Base-by-base conservation (phyloP, 1,140 invertebrate species). In the Danaus melanippus region DNA sequence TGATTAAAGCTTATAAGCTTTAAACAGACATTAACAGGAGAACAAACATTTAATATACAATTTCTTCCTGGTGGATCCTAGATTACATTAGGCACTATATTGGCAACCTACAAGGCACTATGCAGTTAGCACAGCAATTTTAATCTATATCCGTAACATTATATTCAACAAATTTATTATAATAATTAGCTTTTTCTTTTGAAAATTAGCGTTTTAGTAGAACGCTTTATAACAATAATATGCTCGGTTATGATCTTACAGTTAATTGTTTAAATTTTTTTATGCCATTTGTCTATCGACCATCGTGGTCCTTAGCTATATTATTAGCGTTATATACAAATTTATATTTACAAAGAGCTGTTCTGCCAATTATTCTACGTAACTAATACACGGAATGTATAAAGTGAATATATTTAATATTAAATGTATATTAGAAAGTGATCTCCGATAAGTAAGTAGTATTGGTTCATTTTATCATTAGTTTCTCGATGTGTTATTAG, bases 81-180 rank as follows among this genome's bases (percentile, higher is more conserved):
- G 69, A 82, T 74, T 85, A 85, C 75, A 76, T 85, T 86, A 86
- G 87, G 87, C 87, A 88, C 84, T 87, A 87, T 77, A 82, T 87
- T 88, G 86, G 87, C 84, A 84, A 87, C 85, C 87, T 86, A 87
- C 85, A 87, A 88, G 87, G 87, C 87, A 88, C 87, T 87, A 87
- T 87, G 83, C 82, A 85, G 75, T 83, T 87, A 86, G 81, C 81
- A 86, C 82, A 85, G 79, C 82, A 84, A 75, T 76, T 72, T 75
- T 70, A 74, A 69, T 50, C 67, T 75, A 76, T 79, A 74, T 62
- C 53, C 47, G 46, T 58, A 62, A 56, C 51, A 45, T 64, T 60
- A 60, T 62, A 69, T 63, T 76, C 76, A 69, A 70, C 63, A 70
- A 70, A 67, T 61, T 57, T 56, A 61, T 67, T 65, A 63, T 58